Evolutionary conservation across 1,140 invertebrate species (phyloP).

Genomic region (Chionoecetes opilio): DNA sequence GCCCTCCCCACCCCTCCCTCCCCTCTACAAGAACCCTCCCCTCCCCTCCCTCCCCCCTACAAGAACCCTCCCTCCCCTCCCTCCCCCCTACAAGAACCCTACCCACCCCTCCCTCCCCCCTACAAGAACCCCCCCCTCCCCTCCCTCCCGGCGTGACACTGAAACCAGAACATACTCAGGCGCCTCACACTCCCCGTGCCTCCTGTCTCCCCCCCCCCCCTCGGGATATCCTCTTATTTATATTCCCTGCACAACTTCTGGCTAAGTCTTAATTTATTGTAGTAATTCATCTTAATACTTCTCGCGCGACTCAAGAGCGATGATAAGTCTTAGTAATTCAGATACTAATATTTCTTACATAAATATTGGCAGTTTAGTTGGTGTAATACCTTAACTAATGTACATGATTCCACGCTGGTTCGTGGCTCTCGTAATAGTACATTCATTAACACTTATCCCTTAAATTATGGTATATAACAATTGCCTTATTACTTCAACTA

Average conservation of each 20-base stretch:
- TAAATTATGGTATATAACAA: no score
- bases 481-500: no score
- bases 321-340: not conserved
- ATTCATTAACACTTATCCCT: not conserved
- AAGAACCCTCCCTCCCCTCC: not conserved
- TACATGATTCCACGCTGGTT: not conserved
- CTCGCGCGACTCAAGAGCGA: not conserved
- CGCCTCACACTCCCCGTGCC: no score
- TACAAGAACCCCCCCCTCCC: no score
- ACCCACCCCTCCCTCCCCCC: no score
- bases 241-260: not conserved
- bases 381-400: slow-evolving; percentile 19
- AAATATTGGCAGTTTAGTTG: slow-evolving; percentile 1
- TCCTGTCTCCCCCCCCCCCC: not conserved
- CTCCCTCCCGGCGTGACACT: no score
- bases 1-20: not conserved
- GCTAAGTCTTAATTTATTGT: no score
- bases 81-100: not conserved
- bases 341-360: not conserved
- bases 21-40: not conserved
- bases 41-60: not conserved
- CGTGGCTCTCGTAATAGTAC: not conserved
- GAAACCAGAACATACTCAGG: no score
- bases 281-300: not conserved
- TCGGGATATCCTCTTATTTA: not conserved